Evolutionary conservation across 2,113 vertebrate species (phyloP), one percentile per base, ranked within the genome.

Genomic region (Mugil cephalus): DNA sequence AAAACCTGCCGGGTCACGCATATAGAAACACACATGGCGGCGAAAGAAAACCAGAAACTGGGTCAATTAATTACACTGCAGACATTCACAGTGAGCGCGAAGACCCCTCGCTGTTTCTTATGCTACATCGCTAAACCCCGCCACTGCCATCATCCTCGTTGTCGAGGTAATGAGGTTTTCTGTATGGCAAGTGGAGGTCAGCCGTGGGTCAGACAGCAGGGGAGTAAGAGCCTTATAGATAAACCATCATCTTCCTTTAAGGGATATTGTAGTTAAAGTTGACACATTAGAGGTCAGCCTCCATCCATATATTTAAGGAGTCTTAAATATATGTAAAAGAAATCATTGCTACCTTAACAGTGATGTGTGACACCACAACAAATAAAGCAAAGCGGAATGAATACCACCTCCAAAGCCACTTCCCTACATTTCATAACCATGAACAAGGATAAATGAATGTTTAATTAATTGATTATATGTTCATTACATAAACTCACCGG

Each of bases 191-290:
- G 69, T 66, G 72, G 24, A 70, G 82, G 83, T 88, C 80, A 43
- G 46, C 69, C n/a, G 50, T 14, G 66, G 88, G 85, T 83, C 84
- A 84, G 51, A 48, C 67, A 86, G 84, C 75, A 73, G 83, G 85
- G 77, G 63, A 77, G 43, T 21, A 56, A 79, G 74, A 61, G 60
- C 70, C 62, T 74, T 69, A 21, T 13, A 62, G 79, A 80, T 55
- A 62, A 48, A 39, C 48, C 21, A 51, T 47, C 50, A 63, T 58
- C 54, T 30, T 60, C 36, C 47, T 42, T 74, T 24, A 54, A 4
- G 18, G 13, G 24, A 38, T 12, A 21, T 9, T 14, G 50, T 48
- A 35, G 39, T 80, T n/a, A 55, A n/a, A 42, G 40, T 24, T 50
- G 6, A 11, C 11, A 55, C 17, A 50, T 48, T 35, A 21, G n/a